phyloP scores from a whole-genome alignment of 2,797 vertebrate genomes.

The Peromyscus melanophrys region DNA sequence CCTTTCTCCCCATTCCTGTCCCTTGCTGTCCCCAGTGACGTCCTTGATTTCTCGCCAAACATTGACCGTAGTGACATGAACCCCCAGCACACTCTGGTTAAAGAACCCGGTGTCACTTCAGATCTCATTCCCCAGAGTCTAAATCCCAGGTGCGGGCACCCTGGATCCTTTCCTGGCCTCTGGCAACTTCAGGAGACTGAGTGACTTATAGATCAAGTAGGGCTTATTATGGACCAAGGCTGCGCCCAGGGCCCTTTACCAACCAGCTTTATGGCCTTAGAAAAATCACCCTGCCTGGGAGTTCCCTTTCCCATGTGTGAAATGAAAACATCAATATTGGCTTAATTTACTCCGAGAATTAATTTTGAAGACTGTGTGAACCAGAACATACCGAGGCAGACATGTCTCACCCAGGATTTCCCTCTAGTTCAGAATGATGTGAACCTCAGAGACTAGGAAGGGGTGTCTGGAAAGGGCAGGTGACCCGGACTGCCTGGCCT shows the following conservation, averaged over 20 bases:
- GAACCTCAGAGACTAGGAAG: neutral
- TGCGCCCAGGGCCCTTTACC: neutral
- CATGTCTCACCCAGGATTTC: neutral
- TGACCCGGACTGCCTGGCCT: neutral
- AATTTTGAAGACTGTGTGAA: neutral
- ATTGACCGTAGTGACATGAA: fast-evolving
- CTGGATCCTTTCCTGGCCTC: neutral
- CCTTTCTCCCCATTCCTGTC: neutral
- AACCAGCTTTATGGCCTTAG: neutral
- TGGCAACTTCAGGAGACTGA: neutral
- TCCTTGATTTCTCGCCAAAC: neutral
- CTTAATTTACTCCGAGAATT: neutral
- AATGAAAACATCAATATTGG: neutral
- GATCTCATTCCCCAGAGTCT: fast-evolving
- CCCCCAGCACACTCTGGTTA: fast-evolving
- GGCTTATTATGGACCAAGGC: neutral
- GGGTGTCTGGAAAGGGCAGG: neutral
- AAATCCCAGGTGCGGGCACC: neutral
- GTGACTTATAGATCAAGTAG: fast-evolving
- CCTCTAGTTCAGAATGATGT: neutral
- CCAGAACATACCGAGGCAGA: neutral
- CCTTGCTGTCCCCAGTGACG: neutral
- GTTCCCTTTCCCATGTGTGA: neutral
- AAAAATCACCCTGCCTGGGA: neutral
- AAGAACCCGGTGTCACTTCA: fast-evolving